phyloP scores from a whole-genome alignment of 2,113 vertebrate genomes.

The Passer montanus region DNA sequence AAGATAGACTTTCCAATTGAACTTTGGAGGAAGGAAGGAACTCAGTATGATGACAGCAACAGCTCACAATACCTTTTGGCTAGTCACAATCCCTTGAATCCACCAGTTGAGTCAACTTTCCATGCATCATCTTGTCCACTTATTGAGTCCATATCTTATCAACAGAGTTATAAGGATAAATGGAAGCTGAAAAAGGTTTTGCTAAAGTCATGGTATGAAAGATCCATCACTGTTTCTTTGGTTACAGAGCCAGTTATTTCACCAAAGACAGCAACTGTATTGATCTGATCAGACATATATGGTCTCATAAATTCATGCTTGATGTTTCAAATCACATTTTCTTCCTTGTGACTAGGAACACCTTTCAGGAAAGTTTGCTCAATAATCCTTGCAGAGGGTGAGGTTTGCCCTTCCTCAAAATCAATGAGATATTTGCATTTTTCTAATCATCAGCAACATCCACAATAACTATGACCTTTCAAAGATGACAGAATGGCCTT shows the following conservation, averaged over 20 bases:
- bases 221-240: background rate
- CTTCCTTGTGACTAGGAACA: background rate
- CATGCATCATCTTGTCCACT: background rate
- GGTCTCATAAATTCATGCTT: background rate
- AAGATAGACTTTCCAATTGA: background rate
- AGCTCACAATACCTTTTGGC: background rate
- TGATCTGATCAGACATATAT: background rate
- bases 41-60: background rate
- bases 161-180: background rate
- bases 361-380: background rate
- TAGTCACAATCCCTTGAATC: background rate
- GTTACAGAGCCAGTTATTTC: background rate
- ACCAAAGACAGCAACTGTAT: background rate
- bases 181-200: background rate
- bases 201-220: background rate
- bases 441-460: background rate
- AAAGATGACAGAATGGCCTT: background rate
- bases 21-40: background rate
- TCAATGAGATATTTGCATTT: background rate
- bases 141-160: background rate
- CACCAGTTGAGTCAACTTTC: background rate
- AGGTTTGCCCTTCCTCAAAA: background rate
- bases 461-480: background rate
- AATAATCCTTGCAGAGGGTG: background rate
- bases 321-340: background rate